Evolutionary conservation across 2,888 invertebrate genomes (phyloP), one percentile per base, ranked within the genome.

Genomic region (Julus scanicus): DNA sequence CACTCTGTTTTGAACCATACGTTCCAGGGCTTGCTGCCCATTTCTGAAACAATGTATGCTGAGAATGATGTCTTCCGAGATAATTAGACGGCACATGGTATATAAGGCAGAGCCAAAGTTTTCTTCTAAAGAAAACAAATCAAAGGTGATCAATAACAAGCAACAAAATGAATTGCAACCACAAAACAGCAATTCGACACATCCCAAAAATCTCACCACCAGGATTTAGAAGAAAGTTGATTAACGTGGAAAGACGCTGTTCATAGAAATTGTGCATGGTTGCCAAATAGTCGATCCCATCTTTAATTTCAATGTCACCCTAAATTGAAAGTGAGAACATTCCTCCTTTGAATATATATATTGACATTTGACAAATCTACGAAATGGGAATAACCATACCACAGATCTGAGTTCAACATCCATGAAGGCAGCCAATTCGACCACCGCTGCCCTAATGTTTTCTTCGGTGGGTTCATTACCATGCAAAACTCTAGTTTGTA

Each of bases 361-460:
- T 48, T 29, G 29, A 29, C 29, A 29, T 29, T 29, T 29, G 29
- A 29, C 29, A 48, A 1, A 48, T 9, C 9, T 13, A 13, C 6
- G 48, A 8, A 48, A 1, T 48, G 48, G 48, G 63, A 29, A 6
- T 20, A 71, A 71, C 5, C 92, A 92, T 91, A 94, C 94, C 90
- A 92, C 91, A 87, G 92, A 91, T 29, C 94, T 91, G 89, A 91
- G 90, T 2, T 86, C 88, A 8, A 44, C 88, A 44, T 84, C 49
- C 48, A 88, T 53, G 39, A 57, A 57, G 17, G 20, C 48, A 29
- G 48, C 88, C 29, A 89, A 90, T 89, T 92, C 91, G 20, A 93
- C 92, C 4, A 93, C 92, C 49, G 92, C 93, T 71, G 91, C 91
- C 29, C 92, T 91, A 39, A 94, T 91, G 87, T 93, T 93, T 29